phyloP scores from a whole-genome alignment of 2,113 vertebrate genomes.

The Rutilus rutilus region DNA sequence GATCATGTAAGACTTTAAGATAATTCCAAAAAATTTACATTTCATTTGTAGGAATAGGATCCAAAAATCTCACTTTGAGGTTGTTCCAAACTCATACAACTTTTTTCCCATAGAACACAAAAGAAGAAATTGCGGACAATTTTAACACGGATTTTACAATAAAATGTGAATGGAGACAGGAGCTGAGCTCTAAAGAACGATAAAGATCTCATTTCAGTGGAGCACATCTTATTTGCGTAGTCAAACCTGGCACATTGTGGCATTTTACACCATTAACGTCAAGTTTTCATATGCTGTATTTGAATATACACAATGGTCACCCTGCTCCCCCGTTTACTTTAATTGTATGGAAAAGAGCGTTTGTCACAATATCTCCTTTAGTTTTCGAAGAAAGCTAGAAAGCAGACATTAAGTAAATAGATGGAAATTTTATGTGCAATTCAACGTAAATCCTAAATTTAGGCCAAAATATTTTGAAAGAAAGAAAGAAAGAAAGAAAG shows the following conservation, averaged over 20 bases:
- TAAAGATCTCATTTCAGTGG: not conserved
- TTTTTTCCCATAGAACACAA: too few relatives aligned
- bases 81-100: not conserved
- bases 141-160: not conserved
- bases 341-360: not conserved
- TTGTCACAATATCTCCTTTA: not conserved
- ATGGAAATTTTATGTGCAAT: not conserved
- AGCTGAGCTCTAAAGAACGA: not conserved
- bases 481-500: too few relatives aligned
- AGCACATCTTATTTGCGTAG: not conserved
- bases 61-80: not conserved
- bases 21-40: not conserved
- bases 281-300: not conserved
- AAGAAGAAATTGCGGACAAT: not conserved
- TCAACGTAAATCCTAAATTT: not conserved
- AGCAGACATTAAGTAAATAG: not conserved
- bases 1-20: not conserved
- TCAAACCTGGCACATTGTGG: not conserved
- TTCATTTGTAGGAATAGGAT: too few relatives aligned
- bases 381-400: not conserved
- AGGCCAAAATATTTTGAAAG: not conserved
- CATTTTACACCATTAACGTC: not conserved
- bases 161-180: not conserved
- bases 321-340: not conserved
- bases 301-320: slow-evolving; percentile 1